These are phyloP conservation scores for Pandion haliaetus DNA, from an alignment of 2,113 vertebrate genomes.

Conservation along the genomic window DNA sequence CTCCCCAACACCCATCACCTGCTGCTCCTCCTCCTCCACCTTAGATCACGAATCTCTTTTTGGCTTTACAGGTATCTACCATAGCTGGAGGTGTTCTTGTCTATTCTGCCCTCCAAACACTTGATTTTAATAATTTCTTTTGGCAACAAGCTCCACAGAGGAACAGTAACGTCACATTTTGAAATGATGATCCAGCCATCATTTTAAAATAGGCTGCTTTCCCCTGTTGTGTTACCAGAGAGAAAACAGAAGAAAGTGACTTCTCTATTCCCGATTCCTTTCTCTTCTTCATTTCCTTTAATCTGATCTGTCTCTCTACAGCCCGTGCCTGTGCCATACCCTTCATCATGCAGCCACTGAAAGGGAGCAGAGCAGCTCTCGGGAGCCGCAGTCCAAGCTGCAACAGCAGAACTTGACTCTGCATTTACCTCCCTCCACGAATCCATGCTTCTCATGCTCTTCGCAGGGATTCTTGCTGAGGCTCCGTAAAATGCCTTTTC, in stretches of 20 bases:
- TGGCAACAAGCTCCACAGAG: not conserved
- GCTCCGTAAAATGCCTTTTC: not conserved
- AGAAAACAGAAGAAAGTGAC: not conserved
- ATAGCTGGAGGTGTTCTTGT: not conserved
- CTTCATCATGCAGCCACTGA: not conserved
- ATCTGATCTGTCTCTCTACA: not conserved
- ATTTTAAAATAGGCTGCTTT: not conserved
- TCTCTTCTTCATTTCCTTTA: not conserved
- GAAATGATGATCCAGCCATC: not conserved
- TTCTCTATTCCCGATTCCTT: not conserved
- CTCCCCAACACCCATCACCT: not conserved
- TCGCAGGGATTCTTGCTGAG: not conserved
- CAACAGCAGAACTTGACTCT: not conserved
- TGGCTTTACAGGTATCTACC: not conserved
- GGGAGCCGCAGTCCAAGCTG: not conserved
- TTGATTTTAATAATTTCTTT: not conserved
- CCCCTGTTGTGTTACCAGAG: not conserved
- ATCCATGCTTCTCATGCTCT: not conserved
- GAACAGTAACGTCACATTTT: not conserved
- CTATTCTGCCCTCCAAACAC: not conserved
- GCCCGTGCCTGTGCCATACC: accelerated
- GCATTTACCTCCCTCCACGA: not conserved
- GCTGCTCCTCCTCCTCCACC: not conserved
- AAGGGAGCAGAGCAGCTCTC: not conserved
- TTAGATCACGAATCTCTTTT: not conserved